Evolutionary conservation across 2,888 invertebrate species (phyloP).

Genomic region (Synergus laeviventris): DNA sequence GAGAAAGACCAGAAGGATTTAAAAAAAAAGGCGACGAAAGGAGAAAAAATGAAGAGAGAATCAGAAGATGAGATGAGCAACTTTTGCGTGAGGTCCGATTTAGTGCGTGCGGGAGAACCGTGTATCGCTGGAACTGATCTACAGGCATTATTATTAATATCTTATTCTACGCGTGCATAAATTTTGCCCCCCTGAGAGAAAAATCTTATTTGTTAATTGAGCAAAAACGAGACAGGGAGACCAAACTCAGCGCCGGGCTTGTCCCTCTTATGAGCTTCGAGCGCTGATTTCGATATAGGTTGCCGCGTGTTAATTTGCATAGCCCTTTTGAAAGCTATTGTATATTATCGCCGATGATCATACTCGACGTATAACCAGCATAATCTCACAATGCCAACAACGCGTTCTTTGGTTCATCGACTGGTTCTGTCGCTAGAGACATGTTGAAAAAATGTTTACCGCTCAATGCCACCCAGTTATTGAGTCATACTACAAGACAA

Average conservation of each 20-base stretch:
- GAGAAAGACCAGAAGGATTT: constrained; percentile 51
- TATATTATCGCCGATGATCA: constrained; percentile 29
- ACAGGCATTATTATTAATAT: constrained; percentile 63
- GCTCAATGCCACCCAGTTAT: constrained; percentile 23
- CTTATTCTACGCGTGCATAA: constrained; percentile 61
- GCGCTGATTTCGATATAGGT: constrained; percentile 1
- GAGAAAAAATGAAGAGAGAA: constrained; percentile 29
- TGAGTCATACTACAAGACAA: constrained; percentile 10
- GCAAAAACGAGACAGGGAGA: constrained; percentile 14
- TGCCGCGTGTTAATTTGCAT: constrained; percentile 60
- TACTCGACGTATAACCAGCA: constrained; percentile 24
- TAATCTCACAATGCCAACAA: constrained; percentile 28
- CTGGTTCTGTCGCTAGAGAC: constrained; percentile 31
- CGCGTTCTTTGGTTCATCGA: constrained; percentile 36
- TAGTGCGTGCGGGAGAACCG: constrained; percentile 55
- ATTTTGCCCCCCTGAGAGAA: constrained; percentile 54
- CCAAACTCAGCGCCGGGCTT: neutral
- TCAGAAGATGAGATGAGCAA: constrained; percentile 45
- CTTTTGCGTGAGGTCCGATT: constrained; percentile 57
- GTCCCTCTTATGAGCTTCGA: neutral
- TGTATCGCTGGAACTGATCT: constrained; percentile 62
- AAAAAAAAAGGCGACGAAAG: constrained; percentile 37
- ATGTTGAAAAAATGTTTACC: constrained; percentile 20
- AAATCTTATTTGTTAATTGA: constrained; percentile 55
- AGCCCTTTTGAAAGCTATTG: constrained; percentile 58